Evolutionary conservation across 2,113 vertebrate species (phyloP).

Genomic region (Anguilla rostrata): DNA sequence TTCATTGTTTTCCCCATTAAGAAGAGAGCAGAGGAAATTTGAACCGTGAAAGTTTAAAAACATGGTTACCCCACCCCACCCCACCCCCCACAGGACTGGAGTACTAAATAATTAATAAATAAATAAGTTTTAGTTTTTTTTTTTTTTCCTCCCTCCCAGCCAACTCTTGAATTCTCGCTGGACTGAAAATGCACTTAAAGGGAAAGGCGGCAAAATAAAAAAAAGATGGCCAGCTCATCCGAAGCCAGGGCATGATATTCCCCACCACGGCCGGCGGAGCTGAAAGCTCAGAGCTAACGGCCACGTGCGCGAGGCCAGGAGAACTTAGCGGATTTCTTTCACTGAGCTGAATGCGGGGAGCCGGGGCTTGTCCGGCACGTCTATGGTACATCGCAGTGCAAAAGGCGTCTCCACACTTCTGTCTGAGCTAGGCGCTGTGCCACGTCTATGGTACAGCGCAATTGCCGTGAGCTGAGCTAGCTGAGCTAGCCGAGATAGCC

Average conservation of each 20-base stretch:
- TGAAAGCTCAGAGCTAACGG: conserved; percentile 44
- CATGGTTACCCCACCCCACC: neutral
- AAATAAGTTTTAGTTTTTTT: neutral
- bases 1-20: neutral
- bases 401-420: too few relatives aligned
- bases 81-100: neutral
- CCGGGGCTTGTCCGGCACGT: neutral
- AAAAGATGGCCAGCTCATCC: neutral
- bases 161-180: neutral
- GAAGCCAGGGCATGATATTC: neutral
- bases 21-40: neutral
- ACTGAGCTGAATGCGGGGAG: conserved; percentile 45
- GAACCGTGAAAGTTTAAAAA: neutral
- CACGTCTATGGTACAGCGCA: too few relatives aligned
- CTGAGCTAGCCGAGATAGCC: too few relatives aligned
- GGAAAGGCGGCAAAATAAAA: neutral
- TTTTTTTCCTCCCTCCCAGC: neutral
- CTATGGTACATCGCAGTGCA: too few relatives aligned
- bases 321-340: conserved; percentile 56
- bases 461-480: too few relatives aligned
- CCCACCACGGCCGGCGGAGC: conserved; percentile 32
- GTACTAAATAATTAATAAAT: neutral
- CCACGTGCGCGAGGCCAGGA: conserved; percentile 49
- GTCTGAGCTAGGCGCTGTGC: too few relatives aligned
- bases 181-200: neutral